These are phyloP conservation scores for Crotalus tigris DNA, from an alignment of 2,113 vertebrate genomes.

Conservation along the genomic window DNA sequence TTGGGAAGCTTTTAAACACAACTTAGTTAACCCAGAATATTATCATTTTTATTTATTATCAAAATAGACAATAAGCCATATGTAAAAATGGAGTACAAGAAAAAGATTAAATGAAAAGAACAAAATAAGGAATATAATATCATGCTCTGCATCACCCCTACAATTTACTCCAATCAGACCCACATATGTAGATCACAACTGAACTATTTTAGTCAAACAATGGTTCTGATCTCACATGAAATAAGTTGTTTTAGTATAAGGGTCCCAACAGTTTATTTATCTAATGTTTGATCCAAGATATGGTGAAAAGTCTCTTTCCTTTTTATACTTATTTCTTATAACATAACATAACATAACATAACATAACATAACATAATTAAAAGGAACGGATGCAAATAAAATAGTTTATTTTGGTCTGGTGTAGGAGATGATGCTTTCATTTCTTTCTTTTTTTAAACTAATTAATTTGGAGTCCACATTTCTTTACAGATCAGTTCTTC, in stretches of 20 bases:
- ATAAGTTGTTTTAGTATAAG: neutral
- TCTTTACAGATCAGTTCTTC: neutral
- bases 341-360: no score
- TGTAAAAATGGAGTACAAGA: neutral
- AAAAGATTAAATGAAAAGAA: neutral
- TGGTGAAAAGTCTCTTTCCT: no score
- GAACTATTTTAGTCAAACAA: neutral
- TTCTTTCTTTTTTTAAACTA: neutral
- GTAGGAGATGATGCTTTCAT: neutral
- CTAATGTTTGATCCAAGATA: neutral
- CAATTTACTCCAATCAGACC: neutral
- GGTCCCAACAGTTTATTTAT: neutral
- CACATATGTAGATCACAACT: neutral
- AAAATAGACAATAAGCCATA: neutral
- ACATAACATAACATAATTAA: neutral
- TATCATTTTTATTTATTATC: neutral
- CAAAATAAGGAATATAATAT: neutral
- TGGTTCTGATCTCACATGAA: neutral
- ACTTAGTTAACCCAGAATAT: neutral
- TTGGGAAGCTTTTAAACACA: neutral
- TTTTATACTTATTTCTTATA: neutral
- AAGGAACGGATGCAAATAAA: neutral
- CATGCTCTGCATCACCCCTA: neutral
- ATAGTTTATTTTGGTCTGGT: neutral
- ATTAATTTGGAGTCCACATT: neutral